Evolutionary conservation across 2,888 invertebrate species (phyloP), one percentile per base, ranked within the genome.

Genomic region (Polietes domitor): DNA sequence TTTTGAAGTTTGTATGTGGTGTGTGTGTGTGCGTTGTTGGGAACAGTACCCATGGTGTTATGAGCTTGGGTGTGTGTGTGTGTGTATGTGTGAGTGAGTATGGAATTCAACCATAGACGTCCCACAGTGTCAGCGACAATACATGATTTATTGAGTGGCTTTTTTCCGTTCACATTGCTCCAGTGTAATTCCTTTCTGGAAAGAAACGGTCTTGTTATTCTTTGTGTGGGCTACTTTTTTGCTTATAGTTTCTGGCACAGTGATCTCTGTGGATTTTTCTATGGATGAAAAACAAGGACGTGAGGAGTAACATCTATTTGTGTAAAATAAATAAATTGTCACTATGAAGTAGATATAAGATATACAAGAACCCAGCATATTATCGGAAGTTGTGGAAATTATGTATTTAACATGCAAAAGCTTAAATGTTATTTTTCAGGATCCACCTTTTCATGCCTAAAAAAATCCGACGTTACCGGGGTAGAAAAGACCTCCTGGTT

Each of bases 71-170:
- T 50, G 19, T 7, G 50, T 50, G 50, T 50, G 17, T 50, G 50
- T 24, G 58, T 26, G 58, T 24, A 12, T 26, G 5, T 55, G 10
- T 4, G 2, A 9, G 21, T 10, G 21, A 55, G 10, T 24, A 12
- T 77, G 76, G 70, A 71, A 77, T 78, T 6, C 70, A 32, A 32
- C 17, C 37, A 63, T 77, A 61, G 37, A 47, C 32, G 61, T 76
- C 21, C 10, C 10, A 68, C 2, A 21, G 32, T 80, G 55, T 70
- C 53, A 24, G 26, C n/a, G 73, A 74, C 63, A 74, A 70, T 83
- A 68, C 58, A 61, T 77, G 70, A 73, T 55, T 76, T 77, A 63
- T 70, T 37, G 55, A 65, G 32, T 53, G 32, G 0, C 26, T 12
- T 32, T 21, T 43, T 68, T 17, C 19, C 15, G 12, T 47, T 75